Percentiles rank a stretch among this genome's conserved stretches.
phyloP scores from a whole-genome alignment of 2,888 invertebrate species.

The Halictus ligatus region DNA sequence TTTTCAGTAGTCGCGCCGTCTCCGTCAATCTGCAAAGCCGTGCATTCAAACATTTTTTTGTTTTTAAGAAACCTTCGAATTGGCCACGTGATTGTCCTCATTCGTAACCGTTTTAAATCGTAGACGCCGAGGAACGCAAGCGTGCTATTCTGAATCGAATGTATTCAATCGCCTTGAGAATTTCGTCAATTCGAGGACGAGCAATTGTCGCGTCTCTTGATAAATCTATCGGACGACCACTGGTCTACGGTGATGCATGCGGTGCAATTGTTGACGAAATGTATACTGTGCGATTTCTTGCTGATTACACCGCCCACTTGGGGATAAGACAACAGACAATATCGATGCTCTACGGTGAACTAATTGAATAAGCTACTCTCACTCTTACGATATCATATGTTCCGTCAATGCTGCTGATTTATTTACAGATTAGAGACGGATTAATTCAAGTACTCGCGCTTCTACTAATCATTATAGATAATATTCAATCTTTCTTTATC shows the following conservation, averaged over 20 bases:
- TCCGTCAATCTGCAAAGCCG: slow-evolving; percentile 94
- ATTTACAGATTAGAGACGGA: background rate
- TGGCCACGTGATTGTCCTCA: slow-evolving; percentile 28
- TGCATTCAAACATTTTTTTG: slow-evolving; percentile 65
- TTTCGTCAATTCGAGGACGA: slow-evolving; percentile 10
- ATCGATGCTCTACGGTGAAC: background rate
- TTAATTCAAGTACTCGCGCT: background rate
- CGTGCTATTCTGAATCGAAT: slow-evolving; percentile 20
- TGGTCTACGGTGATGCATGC: slow-evolving; percentile 40
- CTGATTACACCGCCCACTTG: background rate
- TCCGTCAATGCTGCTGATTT: background rate
- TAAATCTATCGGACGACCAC: slow-evolving; percentile 27
- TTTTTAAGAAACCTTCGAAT: slow-evolving; percentile 59
- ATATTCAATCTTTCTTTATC: background rate
- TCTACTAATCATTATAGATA: background rate
- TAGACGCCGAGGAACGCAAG: slow-evolving; percentile 23
- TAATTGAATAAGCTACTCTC: background rate
- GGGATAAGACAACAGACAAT: background rate
- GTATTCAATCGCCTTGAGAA: slow-evolving; percentile 15
- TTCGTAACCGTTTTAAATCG: slow-evolving; percentile 27
- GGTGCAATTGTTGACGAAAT: slow-evolving; percentile 25
- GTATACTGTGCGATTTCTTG: slow-evolving; percentile 17
- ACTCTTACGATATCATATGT: background rate
- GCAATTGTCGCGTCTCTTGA: slow-evolving; percentile 20
- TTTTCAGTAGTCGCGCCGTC: slow-evolving; percentile 97